These are phyloP conservation scores for Cryptus viduatorius DNA, from an alignment of 2,888 invertebrate species.

Conservation along the genomic window DNA sequence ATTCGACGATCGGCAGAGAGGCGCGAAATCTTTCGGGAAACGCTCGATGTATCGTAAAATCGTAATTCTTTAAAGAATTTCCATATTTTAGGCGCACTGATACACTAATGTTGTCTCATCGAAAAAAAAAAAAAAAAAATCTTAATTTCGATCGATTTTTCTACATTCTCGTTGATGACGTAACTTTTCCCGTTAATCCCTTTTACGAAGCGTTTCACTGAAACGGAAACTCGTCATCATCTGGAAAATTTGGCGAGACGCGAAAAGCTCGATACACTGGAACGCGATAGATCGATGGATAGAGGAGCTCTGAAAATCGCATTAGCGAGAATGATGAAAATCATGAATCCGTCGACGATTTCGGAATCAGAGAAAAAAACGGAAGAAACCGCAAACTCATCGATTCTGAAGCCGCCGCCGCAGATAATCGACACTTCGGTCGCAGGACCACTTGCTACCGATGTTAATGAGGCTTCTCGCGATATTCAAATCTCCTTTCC, in stretches of 20 bases:
- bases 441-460: neutral
- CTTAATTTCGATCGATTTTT: no score
- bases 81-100: neutral
- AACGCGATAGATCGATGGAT: constrained; percentile 68
- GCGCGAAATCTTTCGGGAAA: constrained; percentile 53
- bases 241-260: constrained; percentile 56
- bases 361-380: constrained; percentile 46
- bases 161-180: neutral
- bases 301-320: constrained; percentile 74
- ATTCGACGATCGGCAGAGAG: constrained; percentile 62
- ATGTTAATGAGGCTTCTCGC: neutral
- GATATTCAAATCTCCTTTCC: neutral
- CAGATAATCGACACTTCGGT: neutral
- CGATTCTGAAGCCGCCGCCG: neutral
- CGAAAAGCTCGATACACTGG: constrained; percentile 57
- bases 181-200: neutral
- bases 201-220: constrained; percentile 56
- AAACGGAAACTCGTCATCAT: constrained; percentile 55
- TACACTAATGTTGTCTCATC: neutral
- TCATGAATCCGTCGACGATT: constrained; percentile 65
- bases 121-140: no score
- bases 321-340: constrained; percentile 70
- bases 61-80: constrained; percentile 23
- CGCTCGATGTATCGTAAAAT: constrained; percentile 66
- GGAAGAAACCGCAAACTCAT: constrained; percentile 24